A percentile compares a stretch with the other conserved stretches of the same genome.
Evolutionary conservation across 2,797 vertebrate species (phyloP).

Genomic region (Etheostoma nigrum): DNA sequence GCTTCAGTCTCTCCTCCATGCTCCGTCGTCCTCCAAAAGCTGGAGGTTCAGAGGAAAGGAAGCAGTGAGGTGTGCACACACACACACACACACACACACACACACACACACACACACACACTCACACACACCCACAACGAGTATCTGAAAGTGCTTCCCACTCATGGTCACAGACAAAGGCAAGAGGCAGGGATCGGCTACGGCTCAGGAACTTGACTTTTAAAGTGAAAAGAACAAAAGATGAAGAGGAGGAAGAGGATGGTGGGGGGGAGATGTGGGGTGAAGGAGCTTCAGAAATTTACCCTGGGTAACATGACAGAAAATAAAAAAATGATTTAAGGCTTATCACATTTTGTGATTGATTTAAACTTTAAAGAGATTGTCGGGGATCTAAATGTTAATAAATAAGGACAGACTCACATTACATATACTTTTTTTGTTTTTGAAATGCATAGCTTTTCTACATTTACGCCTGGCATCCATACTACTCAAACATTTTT

Average conservation of each 20-base stretch:
- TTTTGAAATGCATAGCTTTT: too few relatives aligned
- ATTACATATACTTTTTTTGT: not conserved
- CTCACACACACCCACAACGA: constrained; percentile 39
- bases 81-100: constrained; percentile 23
- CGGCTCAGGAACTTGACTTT: constrained; percentile 85
- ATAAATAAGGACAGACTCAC: not conserved
- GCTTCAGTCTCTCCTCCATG: constrained; percentile 13
- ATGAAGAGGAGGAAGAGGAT: constrained; percentile 30
- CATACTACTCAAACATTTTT: too few relatives aligned
- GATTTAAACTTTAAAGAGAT: not conserved
- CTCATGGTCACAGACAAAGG: constrained; percentile 82
- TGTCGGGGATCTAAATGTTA: not conserved
- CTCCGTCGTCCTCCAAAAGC: constrained; percentile 26
- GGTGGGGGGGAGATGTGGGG: not conserved
- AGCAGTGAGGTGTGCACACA: not conserved
- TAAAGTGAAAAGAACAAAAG: constrained; percentile 70
- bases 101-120: constrained; percentile 41
- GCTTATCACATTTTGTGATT: not conserved
- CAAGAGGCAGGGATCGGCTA: constrained; percentile 74
- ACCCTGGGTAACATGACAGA: not conserved
- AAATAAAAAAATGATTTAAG: constrained; percentile 4
- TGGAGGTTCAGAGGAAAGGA: constrained; percentile 51
- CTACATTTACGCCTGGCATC: too few relatives aligned
- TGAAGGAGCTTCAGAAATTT: not conserved
- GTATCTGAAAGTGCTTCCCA: constrained; percentile 62